A percentile compares a stretch with the other conserved stretches of the same genome.
Conservation (phyloP, 2,113 vertebrate genomes). For the Gasterosteus nipponicus region DNA sequence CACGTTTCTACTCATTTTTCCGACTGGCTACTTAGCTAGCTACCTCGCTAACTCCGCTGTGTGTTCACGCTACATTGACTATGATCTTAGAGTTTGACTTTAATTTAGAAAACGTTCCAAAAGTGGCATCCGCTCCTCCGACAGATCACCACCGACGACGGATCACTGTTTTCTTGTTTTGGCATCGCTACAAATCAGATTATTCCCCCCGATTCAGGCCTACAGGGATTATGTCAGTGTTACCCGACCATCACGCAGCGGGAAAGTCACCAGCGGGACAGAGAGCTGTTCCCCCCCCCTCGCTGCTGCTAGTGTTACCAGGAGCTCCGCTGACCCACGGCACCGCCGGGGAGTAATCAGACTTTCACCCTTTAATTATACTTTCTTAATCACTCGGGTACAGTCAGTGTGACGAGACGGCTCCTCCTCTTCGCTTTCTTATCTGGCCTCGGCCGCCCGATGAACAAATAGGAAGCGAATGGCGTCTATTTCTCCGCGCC, state of each 20-base stretch:
- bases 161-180: not conserved
- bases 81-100: slow-evolving; percentile 14
- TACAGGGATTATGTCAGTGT: too few species aligned
- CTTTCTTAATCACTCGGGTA: slow-evolving; percentile 76
- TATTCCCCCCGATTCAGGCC: not conserved
- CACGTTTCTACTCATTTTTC: not conserved
- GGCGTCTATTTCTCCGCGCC: not conserved
- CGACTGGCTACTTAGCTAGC: too few species aligned
- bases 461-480: slow-evolving; percentile 9
- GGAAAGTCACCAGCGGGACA: too few species aligned
- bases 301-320: slow-evolving; percentile 48
- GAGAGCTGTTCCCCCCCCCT: slow-evolving; percentile 23
- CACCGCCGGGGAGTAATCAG: slow-evolving; percentile 65
- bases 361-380: slow-evolving; percentile 68
- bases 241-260: too few species aligned
- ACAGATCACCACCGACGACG: not conserved
- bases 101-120: not conserved
- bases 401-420: slow-evolving; percentile 54
- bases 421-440: slow-evolving; percentile 57
- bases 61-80: not conserved
- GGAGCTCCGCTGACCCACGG: slow-evolving; percentile 61
- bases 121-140: not conserved
- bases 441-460: slow-evolving; percentile 34
- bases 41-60: not conserved
- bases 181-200: not conserved